phyloP scores from a whole-genome alignment of 2,888 invertebrate genomes.

The Cerastoderma edule region DNA sequence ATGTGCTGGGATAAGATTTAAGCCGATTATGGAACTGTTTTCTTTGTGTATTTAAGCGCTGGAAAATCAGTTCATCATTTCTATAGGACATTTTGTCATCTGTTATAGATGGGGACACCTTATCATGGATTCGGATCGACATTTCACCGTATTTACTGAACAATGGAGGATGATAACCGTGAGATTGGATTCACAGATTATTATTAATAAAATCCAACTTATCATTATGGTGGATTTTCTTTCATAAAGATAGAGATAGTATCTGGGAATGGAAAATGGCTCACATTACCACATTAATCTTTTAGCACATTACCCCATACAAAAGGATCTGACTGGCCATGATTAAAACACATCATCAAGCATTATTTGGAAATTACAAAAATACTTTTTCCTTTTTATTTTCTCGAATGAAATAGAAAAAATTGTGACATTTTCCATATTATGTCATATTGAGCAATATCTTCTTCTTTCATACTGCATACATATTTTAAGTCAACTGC shows the following conservation, averaged over 20 bases:
- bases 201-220: slow-evolving; percentile 39
- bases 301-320: slow-evolving; percentile 9
- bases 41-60: slow-evolving; percentile 61
- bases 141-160: slow-evolving; percentile 26
- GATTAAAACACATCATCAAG: no score
- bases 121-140: slow-evolving; percentile 58
- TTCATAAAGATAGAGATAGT: slow-evolving; percentile 39
- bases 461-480: no score
- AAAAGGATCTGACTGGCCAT: no score
- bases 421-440: no score
- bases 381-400: not conserved
- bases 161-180: slow-evolving; percentile 45
- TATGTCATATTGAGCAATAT: no score
- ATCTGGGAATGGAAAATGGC: slow-evolving; percentile 32
- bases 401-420: no score
- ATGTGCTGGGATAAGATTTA: slow-evolving; percentile 56
- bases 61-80: slow-evolving; percentile 47
- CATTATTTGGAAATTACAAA: no score
- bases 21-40: slow-evolving; percentile 62
- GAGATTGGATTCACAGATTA: slow-evolving; percentile 36
- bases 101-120: slow-evolving; percentile 57
- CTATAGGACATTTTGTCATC: slow-evolving; percentile 53
- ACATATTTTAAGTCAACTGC: no score
- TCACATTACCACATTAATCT: slow-evolving; percentile 33
- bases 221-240: slow-evolving; percentile 52